Base-by-base conservation (phyloP, 2,113 vertebrate genomes). In the Brachyhypopomus occidentalis region DNA sequence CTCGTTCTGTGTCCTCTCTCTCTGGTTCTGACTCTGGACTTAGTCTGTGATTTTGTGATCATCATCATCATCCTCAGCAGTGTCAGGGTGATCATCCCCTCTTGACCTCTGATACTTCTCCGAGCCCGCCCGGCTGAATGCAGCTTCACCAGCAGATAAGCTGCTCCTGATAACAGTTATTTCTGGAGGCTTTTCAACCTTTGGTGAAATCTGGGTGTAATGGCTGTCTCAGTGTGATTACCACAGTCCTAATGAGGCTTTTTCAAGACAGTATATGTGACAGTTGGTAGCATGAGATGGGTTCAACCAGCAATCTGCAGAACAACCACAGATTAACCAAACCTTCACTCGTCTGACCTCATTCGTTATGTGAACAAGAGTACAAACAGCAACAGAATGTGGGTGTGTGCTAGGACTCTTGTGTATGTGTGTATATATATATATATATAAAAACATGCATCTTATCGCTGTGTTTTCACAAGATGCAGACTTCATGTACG, bases 181-280 rank as follows among this genome's bases (percentile, higher is more conserved):
- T 83, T 76, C 78, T 72, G 14, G 70, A 79, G 41, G 30, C 74
- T 80, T 72, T 38, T 62, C 56, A 86, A 78, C 67, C 58, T 55
- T 71, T 11, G 58, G 75, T n/a, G 69, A 75, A 72, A 72, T 82
- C 82, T 76, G 80, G 60, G 66, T 69, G 67, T 74, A 79, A 80
- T 70, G n/a, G 72, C 74, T 59, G 60, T 22, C 56, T n/a, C 14
- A 17, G 45, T 45, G 45, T 56, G 67, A 58, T 79, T 85, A 62
- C 67, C 34, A 22, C 22, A 23, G 55, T 19, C 34, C 62, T 59
- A 69, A 69, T 48, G n/a, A 59, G 67, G 66, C 36, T 30, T 64
- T 62, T 76, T 83, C 55, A 45, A 34, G 5, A 8, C 45, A 52
- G 22, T 30, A 34, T 5, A 75, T 12, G 8, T 48, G 48, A 36